A percentile compares a stretch with the other conserved stretches of the same genome.
These are phyloP conservation scores for Planococcus citri DNA, from an alignment of 1,140 invertebrate genomes.

Conservation along the genomic window DNA sequence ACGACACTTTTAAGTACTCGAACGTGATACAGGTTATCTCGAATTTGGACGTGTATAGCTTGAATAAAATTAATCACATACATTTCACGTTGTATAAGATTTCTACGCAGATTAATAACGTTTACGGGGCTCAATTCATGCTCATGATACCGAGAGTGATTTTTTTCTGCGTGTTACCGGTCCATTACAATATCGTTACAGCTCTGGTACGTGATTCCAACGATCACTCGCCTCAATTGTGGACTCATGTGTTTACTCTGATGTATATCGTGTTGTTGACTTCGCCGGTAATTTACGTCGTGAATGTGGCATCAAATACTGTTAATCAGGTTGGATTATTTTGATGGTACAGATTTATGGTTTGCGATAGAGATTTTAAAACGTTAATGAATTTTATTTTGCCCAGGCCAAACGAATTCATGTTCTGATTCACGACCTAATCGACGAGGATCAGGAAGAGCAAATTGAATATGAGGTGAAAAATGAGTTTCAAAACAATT, in stretches of 20 bases:
- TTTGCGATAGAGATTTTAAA: too few species aligned
- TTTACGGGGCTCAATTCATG: slow-evolving; percentile 22
- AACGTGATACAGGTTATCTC: background rate
- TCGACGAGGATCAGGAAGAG: slow-evolving; percentile 6
- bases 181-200: slow-evolving; percentile 24
- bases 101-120: background rate
- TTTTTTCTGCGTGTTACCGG: slow-evolving; percentile 22
- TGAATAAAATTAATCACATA: slow-evolving; percentile 12
- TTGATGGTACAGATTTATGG: too few species aligned
- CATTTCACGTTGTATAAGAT: slow-evolving; percentile 21
- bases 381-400: too few species aligned
- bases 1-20: background rate
- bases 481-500: too few species aligned
- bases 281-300: slow-evolving; percentile 22
- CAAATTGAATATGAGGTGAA: background rate
- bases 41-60: background rate
- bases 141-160: slow-evolving; percentile 21
- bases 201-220: slow-evolving; percentile 6
- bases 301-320: slow-evolving; percentile 17
- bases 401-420: slow-evolving; percentile 10
- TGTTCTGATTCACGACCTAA: slow-evolving; percentile 10
- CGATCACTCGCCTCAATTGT: slow-evolving; percentile 15
- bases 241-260: slow-evolving; percentile 24
- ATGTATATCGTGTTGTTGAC: slow-evolving; percentile 16
- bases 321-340: slow-evolving; percentile 19